Percentiles rank a stretch among this genome's conserved stretches.
phyloP scores from a whole-genome alignment of 2,113 vertebrate species.

The Ciconia stormi region DNA sequence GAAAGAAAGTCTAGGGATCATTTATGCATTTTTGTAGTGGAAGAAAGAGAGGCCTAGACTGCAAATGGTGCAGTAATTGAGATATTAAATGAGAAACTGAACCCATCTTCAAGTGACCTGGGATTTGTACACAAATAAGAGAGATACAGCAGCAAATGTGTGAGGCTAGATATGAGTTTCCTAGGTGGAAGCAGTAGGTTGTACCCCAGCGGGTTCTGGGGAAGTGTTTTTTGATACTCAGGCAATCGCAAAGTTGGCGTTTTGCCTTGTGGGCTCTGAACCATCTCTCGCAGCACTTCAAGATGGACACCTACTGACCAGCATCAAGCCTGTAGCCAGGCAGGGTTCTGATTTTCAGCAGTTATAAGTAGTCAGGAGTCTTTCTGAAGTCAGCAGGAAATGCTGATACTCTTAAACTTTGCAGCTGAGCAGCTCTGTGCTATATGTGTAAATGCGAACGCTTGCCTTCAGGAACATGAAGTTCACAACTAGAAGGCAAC shows the following conservation, averaged over 20 bases:
- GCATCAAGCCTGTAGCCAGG: not conserved
- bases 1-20: not conserved
- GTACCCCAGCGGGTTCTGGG: not conserved
- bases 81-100: not conserved
- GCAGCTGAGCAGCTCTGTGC: accelerated
- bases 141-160: not conserved
- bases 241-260: not conserved
- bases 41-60: not conserved
- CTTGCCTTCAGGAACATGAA: not conserved
- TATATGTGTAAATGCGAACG: accelerated
- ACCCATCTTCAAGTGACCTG: not conserved
- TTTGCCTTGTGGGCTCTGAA: not conserved
- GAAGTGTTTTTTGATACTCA: not conserved
- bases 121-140: not conserved
- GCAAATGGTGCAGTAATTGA: not conserved
- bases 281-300: not conserved
- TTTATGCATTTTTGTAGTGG: not conserved
- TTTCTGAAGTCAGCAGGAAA: not conserved
- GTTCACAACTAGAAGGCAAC: not conserved
- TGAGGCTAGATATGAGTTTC: not conserved
- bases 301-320: not conserved
- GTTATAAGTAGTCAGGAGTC: not conserved
- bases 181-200: not conserved
- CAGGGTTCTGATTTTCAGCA: not conserved
- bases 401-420: not conserved